Conservation (phyloP, 2,113 vertebrate genomes). For the Galemys pyrenaicus region DNA sequence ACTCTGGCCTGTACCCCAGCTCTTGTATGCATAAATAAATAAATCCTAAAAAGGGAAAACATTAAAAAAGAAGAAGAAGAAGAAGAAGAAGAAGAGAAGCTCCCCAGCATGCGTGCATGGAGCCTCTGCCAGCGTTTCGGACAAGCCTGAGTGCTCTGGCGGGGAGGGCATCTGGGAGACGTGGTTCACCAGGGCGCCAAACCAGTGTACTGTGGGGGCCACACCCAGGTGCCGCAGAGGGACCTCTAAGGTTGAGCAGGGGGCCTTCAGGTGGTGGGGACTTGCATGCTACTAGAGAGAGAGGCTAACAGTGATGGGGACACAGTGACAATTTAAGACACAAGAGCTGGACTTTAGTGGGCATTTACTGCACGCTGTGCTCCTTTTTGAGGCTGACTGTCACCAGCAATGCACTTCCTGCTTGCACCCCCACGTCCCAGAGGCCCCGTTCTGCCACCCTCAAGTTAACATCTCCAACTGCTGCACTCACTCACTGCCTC, state of each 20-base stretch:
- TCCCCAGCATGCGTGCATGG: neutral
- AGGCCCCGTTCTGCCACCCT: neutral
- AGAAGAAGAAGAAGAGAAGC: neutral
- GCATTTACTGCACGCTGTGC: neutral
- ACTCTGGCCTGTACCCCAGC: no score
- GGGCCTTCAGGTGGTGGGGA: neutral
- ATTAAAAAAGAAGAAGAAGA: no score
- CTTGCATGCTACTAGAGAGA: neutral
- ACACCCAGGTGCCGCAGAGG: no score
- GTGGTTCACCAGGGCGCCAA: no score
- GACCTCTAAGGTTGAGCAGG: neutral
- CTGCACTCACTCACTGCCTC: neutral
- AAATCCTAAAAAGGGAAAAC: no score
- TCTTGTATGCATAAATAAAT: no score
- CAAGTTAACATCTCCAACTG: neutral
- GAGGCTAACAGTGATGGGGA: neutral
- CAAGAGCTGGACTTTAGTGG: neutral
- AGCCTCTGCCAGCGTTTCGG: neutral
- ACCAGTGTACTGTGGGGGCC: neutral
- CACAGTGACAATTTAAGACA: neutral
- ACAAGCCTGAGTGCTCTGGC: no score
- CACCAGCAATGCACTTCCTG: neutral
- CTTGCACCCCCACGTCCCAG: neutral
- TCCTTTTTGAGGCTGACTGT: neutral
- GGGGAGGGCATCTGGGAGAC: neutral